Base-by-base conservation (phyloP, 2,113 vertebrate genomes). In the Sclerurus mexicanus region DNA sequence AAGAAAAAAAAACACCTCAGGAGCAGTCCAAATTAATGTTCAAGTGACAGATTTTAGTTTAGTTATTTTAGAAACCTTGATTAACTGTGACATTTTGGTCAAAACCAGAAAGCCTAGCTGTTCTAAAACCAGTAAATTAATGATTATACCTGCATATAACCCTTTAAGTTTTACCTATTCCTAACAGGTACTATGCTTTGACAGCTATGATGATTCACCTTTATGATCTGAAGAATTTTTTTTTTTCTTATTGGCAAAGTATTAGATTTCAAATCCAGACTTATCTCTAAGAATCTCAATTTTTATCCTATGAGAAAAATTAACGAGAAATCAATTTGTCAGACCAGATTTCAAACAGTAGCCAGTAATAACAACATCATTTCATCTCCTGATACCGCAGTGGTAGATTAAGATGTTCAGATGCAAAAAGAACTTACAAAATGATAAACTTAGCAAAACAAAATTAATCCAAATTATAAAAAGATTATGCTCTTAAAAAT, bases 11-110 rank as follows among this genome's bases (percentile, higher is more conserved):
- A 33, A 2, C 56, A 15, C 11, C 49, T 56, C 46, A 80, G n/a
- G 46, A 93, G 31, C 27, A 93, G 71, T 90, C 30, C 40, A 91
- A 94, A 78, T 81, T 47, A 94, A 95, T 62, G 62, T 35, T 91
- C 71, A 95, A 92, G 28, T 94, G 79, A 44, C 40, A 92, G 40
- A 82, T 78, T 96, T 97, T 94, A 86, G 72, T 88, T 67, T 83
- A 94, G 53, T 86, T 90, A 64, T 91, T 79, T 89, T 50, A 80
- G 87, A 94, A 87, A 59, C 21, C 27, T 79, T 89, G n/a, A 90
- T 71, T 94, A 97, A 92, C 35, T 62, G 66, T 96, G 77, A 91
- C 19, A 50, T 71, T 68, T 94, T 59, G 40, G 18, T 71, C 76
- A 96, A 95, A 94, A 68, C 10, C 56, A 92, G 67, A 28, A 95